Percentiles rank a stretch among this genome's conserved stretches.
These are phyloP conservation scores for Meriones unguiculatus DNA, from an alignment of 2,113 vertebrate genomes.

Conservation along the genomic window DNA sequence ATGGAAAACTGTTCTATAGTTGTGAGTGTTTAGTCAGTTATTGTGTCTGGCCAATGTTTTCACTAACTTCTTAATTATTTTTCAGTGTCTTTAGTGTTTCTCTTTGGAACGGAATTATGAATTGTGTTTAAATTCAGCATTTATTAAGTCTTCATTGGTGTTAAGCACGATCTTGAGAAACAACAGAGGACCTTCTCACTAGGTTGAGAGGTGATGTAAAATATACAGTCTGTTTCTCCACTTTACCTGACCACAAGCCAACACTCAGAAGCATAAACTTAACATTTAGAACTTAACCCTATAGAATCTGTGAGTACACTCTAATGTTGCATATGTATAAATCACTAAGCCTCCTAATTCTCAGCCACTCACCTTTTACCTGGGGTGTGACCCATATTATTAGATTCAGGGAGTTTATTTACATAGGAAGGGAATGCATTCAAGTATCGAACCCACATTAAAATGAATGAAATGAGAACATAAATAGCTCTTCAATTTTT, in stretches of 20 bases:
- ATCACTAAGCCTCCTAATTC: neutral
- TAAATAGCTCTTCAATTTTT: neutral
- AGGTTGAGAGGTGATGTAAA: neutral
- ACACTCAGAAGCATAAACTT: neutral
- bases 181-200: neutral
- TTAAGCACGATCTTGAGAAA: neutral
- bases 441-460: neutral
- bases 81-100: neutral
- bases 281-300: neutral
- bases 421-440: neutral
- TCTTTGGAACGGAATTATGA: constrained; percentile 25
- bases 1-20: neutral
- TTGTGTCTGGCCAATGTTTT: neutral
- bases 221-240: neutral
- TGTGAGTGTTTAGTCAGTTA: neutral
- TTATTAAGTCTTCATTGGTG: neutral
- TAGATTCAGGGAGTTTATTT: neutral
- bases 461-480: neutral
- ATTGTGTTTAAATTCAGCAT: neutral
- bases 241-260: neutral
- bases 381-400: neutral
- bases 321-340: neutral
- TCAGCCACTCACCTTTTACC: neutral
- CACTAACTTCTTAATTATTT: neutral
- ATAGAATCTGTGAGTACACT: neutral